phyloP scores from a whole-genome alignment of 1,140 invertebrate genomes.

The Hyles vespertilio region DNA sequence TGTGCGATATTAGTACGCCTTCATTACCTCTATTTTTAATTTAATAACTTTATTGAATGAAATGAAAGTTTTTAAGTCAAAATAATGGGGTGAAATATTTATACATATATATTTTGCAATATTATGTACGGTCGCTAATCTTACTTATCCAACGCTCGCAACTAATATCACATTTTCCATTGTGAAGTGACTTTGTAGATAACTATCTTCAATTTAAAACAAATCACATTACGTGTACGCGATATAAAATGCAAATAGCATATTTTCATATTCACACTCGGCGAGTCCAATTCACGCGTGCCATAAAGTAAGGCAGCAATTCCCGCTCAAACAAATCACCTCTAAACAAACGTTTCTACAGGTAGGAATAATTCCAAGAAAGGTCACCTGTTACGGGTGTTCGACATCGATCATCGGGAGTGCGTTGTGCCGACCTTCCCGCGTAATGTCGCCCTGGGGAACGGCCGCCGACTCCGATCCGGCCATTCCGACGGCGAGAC shows the following conservation, averaged over 20 bases:
- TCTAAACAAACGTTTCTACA: conserved; percentile 68
- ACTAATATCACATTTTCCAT: too few relatives aligned
- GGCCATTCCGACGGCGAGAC: conserved; percentile 49
- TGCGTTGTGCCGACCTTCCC: conserved; percentile 57
- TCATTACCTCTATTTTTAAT: too few relatives aligned
- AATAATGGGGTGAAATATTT: too few relatives aligned
- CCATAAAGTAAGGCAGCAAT: conserved; percentile 50
- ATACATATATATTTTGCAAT: too few relatives aligned
- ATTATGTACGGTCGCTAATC: too few relatives aligned
- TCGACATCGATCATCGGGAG: conserved; percentile 72
- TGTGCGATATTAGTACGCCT: too few relatives aligned
- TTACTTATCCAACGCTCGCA: too few relatives aligned
- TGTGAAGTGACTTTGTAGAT: too few relatives aligned
- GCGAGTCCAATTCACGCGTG: conserved; percentile 35
- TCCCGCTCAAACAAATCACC: conserved; percentile 66
- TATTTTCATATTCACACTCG: conserved; percentile 48
- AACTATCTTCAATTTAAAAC: too few relatives aligned
- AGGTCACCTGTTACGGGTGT: conserved; percentile 71
- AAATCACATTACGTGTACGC: too few relatives aligned
- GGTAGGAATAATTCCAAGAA: conserved; percentile 70
- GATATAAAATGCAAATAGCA: conserved; percentile 5
- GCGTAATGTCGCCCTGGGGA: conserved; percentile 68
- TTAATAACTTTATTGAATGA: too few relatives aligned
- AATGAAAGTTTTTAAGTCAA: too few relatives aligned
- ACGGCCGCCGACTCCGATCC: conserved; percentile 26